Evolutionary conservation across 2,888 invertebrate genomes (phyloP), one percentile per base, ranked within the genome.

Genomic region (Nomada flava): DNA sequence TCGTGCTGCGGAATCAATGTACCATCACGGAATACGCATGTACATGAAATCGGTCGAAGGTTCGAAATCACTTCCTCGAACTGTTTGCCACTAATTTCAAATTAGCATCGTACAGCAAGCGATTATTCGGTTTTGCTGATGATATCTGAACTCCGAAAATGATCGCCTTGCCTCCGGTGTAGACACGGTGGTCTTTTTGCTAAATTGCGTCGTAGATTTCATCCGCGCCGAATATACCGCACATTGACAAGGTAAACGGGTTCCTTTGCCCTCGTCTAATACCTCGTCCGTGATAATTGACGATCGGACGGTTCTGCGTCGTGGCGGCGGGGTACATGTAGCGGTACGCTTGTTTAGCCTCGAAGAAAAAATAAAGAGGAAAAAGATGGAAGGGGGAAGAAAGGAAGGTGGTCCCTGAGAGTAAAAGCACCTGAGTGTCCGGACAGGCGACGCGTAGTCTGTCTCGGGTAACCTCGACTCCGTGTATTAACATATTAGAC

Each of bases 391-490:
- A 63, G n/a, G 60, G 55, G 60, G 57, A 50, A 62, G 52, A 63
- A 69, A 67, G 67, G 79, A 74, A 81, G 79, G 67, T 67, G 65
- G 55, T n/a, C 53, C 23, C 68, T 64, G 42, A 59, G 73, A 72
- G 76, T 67, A 80, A 75, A 79, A 84, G 65, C 79, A 86, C 78
- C 86, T 62, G 83, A 86, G 90, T 86, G 89, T 85, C 75, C 82
- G 83, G 53, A 70, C 87, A 89, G 91, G 91, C 91, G 91, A 91
- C 91, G 88, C 86, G 84, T 89, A 90, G 91, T 91, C 91, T 91
- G 88, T 89, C 83, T 85, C 84, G 87, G 81, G 86, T 88, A 88
- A 85, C 89, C 89, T 91, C 85, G 71, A 69, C 87, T 84, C 29
- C 79, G 85, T 76, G 23, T 84, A 89, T 89, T 89, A 87, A 85